Conservation (phyloP, 2,888 invertebrate genomes). For the Cloeon dipterum region DNA sequence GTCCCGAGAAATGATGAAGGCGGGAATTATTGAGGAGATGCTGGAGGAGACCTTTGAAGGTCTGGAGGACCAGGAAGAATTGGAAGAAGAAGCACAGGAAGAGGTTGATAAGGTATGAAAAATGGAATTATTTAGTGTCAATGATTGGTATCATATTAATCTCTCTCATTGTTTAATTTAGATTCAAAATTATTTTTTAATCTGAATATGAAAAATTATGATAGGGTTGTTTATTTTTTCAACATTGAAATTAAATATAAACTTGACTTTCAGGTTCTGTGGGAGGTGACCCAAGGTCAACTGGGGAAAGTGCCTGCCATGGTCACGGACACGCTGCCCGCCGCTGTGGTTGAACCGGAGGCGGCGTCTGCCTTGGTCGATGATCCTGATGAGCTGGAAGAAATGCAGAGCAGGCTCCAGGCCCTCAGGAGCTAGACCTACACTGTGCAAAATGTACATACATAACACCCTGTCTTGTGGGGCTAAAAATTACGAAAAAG, state of each 20-base stretch:
- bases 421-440: constrained; percentile 68
- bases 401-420: constrained; percentile 75
- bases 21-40: constrained; percentile 98
- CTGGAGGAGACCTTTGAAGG: constrained; percentile 90
- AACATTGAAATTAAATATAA: neutral
- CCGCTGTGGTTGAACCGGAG: constrained; percentile 21
- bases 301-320: constrained; percentile 70
- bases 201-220: too few species aligned
- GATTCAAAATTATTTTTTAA: too few species aligned
- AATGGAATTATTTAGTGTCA: too few species aligned
- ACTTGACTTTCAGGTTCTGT: constrained; percentile 35
- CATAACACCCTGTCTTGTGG: too few species aligned
- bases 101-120: constrained; percentile 91
- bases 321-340: constrained; percentile 23
- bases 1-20: constrained; percentile 98
- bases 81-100: constrained; percentile 87
- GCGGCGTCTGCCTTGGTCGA: constrained; percentile 31
- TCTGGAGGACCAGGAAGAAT: constrained; percentile 72
- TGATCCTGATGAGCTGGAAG: constrained; percentile 61
- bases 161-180: too few species aligned
- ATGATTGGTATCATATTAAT: too few species aligned
- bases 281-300: constrained; percentile 79
- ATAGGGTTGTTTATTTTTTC: too few species aligned
- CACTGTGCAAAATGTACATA: too few species aligned
- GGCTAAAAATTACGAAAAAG: too few species aligned